A percentile compares a stretch with the other conserved stretches of the same genome.
Evolutionary conservation across 2,888 invertebrate species (phyloP).

Genomic region (Crossocerus cetratus): DNA sequence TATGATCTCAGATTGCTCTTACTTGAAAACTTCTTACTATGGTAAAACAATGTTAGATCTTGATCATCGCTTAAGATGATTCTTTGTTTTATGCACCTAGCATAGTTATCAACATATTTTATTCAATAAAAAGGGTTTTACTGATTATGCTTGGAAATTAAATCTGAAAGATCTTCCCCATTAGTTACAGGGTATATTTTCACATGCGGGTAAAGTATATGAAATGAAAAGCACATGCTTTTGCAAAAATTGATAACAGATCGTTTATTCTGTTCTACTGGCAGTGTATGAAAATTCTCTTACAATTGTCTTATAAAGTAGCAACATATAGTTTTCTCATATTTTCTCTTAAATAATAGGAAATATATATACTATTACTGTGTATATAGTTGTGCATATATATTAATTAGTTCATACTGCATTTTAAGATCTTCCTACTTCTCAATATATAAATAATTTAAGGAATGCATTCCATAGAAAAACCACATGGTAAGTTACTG

Average conservation of each 20-base stretch:
- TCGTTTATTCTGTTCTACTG: slow-evolving; percentile 17
- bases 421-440: slow-evolving; percentile 9
- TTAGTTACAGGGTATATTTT: not conserved
- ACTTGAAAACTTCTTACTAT: slow-evolving; percentile 72
- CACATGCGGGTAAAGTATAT: not conserved
- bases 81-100: not conserved
- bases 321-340: no score
- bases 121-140: not conserved
- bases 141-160: slow-evolving; percentile 1
- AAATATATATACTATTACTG: slow-evolving; percentile 1
- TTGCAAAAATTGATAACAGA: slow-evolving; percentile 21
- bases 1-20: slow-evolving; percentile 83
- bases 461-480: slow-evolving; percentile 29
- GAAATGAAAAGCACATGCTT: not conserved
- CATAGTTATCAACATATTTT: not conserved
- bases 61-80: slow-evolving; percentile 40
- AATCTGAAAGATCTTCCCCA: slow-evolving; percentile 8
- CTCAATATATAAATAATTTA: slow-evolving; percentile 25
- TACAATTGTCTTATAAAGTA: not conserved
- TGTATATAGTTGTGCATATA: not conserved
- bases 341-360: no score
- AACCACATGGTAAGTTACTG: not conserved
- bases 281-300: slow-evolving; percentile 17
- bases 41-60: slow-evolving; percentile 56
- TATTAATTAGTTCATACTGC: not conserved